Evolutionary conservation across 2,113 vertebrate species (phyloP), one percentile per base, ranked within the genome.

Genomic region (Scomber scombrus): DNA sequence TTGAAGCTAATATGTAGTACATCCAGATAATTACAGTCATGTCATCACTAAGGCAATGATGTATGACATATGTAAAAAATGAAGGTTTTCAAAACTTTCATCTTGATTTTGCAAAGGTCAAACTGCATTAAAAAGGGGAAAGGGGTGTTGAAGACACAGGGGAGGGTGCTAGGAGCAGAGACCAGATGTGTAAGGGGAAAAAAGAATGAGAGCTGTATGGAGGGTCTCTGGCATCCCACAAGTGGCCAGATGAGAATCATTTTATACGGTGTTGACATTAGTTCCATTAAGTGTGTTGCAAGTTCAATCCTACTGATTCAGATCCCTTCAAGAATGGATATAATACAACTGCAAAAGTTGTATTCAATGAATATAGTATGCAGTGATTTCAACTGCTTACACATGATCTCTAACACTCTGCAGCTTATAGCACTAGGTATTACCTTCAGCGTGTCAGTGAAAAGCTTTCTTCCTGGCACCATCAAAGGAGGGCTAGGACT

Each of bases 401-500:
- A 80, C 68, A 77, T 80, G 82, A 88, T 83, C 81, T 79, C 57
- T n/a, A 3, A 78, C 60, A 75, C 71, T 75, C 64, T 70, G 66
- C 71, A 80, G 80, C 82, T 85, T 58, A 72, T 71, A 79, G 71
- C 63, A 85, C 43, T 85, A 72, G 40, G 52, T 82, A 82, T 90
- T 87, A 88, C 85, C 84, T 88, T 84, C 76, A 70, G 23, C 50
- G 72, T 84, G 79, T 85, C 69, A 78, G 78, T 74, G 63, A 82
- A 90, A 89, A 84, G 56, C 80, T 69, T 72, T 79, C 78, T 91
- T 87, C 70, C 78, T 89, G 88, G 87, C 85, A 40, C 73, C 70
- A 87, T 91, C 80, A 91, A 83, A 88, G 74, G 66, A 66, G 43
- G 85, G 50, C 83, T 70, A 68, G 69, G 84, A 88, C 82, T 87